A percentile compares a stretch with the other conserved stretches of the same genome.
phyloP scores from a whole-genome alignment of 2,888 invertebrate species.

The Scaptomyza tumidula region DNA sequence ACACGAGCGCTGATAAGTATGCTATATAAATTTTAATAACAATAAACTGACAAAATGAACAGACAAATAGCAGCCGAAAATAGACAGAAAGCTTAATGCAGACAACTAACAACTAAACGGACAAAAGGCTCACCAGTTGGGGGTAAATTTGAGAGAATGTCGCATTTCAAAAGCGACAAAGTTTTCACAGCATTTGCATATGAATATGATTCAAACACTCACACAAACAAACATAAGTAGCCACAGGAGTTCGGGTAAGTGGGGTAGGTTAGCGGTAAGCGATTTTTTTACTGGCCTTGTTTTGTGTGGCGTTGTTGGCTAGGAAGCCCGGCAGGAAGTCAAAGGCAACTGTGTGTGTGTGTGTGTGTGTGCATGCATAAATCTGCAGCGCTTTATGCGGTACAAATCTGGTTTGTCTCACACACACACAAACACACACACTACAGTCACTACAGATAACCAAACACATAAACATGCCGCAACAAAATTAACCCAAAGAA shows the following conservation, averaged over 20 bases:
- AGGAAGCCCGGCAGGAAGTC: slow-evolving; percentile 5
- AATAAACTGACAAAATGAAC: background rate
- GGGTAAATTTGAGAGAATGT: background rate
- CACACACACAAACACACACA: slow-evolving; percentile 10
- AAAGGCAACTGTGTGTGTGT: background rate
- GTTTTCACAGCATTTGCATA: slow-evolving; percentile 71
- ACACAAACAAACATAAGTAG: slow-evolving; percentile 21
- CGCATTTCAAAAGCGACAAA: slow-evolving; percentile 45
- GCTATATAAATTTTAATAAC: slow-evolving; percentile 11
- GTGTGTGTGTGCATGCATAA: slow-evolving; percentile 19
- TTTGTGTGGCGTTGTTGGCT: background rate
- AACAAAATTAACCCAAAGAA: slow-evolving; percentile 51
- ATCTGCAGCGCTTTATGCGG: slow-evolving; percentile 17
- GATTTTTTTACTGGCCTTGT: background rate
- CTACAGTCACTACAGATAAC: no score
- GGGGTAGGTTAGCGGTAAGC: slow-evolving; percentile 7
- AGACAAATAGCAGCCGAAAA: background rate
- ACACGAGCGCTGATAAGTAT: slow-evolving; percentile 43
- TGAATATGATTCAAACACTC: slow-evolving; percentile 46
- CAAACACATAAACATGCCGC: slow-evolving; percentile 31
- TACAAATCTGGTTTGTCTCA: slow-evolving; percentile 30
- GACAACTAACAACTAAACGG: slow-evolving; percentile 1
- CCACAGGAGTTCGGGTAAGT: slow-evolving; percentile 6
- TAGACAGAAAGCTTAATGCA: background rate
- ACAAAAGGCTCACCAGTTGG: background rate